Percentiles rank a stretch among this genome's conserved stretches.
These are phyloP conservation scores for Acheta domesticus DNA, from an alignment of 2,888 invertebrate genomes.

Conservation along the genomic window DNA sequence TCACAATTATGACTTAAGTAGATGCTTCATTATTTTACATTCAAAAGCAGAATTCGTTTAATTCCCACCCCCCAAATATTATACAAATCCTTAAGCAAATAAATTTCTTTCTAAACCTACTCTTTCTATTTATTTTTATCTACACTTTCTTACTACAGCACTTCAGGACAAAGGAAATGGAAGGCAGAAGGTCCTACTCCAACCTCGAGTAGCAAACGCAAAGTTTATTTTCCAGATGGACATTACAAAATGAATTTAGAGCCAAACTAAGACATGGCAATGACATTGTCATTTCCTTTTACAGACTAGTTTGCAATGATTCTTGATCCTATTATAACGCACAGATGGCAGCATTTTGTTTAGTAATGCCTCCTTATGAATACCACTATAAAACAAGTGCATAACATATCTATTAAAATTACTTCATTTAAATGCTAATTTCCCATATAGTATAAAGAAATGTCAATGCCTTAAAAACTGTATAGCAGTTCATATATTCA, in stretches of 20 bases:
- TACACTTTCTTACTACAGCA: too few relatives aligned
- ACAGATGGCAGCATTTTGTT: background rate
- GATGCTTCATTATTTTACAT: too few relatives aligned
- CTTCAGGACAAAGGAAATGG: too few relatives aligned
- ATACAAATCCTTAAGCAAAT: too few relatives aligned
- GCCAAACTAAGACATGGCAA: background rate
- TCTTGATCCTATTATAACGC: background rate
- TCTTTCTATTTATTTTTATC: too few relatives aligned
- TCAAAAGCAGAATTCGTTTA: too few relatives aligned
- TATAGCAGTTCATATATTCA: background rate
- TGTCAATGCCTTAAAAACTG: background rate
- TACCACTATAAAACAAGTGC: constrained; percentile 12
- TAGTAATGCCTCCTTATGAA: background rate
- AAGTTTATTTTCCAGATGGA: constrained; percentile 3
- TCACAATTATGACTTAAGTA: too few relatives aligned
- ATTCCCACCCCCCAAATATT: too few relatives aligned
- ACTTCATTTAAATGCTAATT: background rate
- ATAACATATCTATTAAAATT: background rate
- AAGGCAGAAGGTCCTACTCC: background rate
- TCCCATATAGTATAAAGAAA: background rate
- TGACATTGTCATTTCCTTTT: background rate
- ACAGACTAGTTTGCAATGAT: background rate
- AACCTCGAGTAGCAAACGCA: background rate
- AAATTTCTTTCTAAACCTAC: too few relatives aligned
- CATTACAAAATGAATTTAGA: constrained; percentile 10